Percentiles rank a stretch among this genome's conserved stretches.
Evolutionary conservation across 2,888 invertebrate genomes (phyloP).

Genomic region (Chalcosyrphus nemorum): DNA sequence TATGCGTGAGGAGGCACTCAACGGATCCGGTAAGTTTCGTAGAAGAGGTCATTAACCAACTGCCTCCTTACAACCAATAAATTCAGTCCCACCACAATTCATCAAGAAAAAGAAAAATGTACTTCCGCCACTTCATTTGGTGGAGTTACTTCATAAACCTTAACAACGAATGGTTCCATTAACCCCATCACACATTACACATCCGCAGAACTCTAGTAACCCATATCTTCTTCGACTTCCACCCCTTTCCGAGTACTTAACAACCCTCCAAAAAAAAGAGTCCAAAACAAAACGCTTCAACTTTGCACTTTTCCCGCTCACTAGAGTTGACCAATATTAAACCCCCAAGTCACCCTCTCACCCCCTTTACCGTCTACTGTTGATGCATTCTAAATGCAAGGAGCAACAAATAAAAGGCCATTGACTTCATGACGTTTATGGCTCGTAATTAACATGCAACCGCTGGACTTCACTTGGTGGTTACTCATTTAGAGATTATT

Average conservation of each 20-base stretch:
- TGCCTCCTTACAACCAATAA: not conserved
- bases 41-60: not conserved
- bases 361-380: not conserved
- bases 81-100: slow-evolving; percentile 17
- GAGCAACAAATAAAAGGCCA: slow-evolving; percentile 37
- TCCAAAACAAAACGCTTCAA: slow-evolving; percentile 14
- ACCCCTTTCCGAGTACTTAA: not conserved
- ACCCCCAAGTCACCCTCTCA: not conserved
- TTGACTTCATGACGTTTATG: slow-evolving; percentile 29
- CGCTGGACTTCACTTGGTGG: not conserved
- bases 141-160: slow-evolving; percentile 29
- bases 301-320: slow-evolving; percentile 1
- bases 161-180: slow-evolving; percentile 42
- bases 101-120: not conserved
- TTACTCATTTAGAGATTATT: not conserved
- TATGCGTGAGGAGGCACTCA: slow-evolving; percentile 91
- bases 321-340: slow-evolving; percentile 28
- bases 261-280: slow-evolving; percentile 10
- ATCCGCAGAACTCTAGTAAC: slow-evolving; percentile 41
- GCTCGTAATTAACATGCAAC: slow-evolving; percentile 23
- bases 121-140: not conserved
- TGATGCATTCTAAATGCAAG: slow-evolving; percentile 29
- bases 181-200: slow-evolving; percentile 27
- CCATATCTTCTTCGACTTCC: slow-evolving; percentile 14
- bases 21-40: slow-evolving; percentile 87